phyloP scores from a whole-genome alignment of 2,888 invertebrate species.

The Drosophila pegasa region DNA sequence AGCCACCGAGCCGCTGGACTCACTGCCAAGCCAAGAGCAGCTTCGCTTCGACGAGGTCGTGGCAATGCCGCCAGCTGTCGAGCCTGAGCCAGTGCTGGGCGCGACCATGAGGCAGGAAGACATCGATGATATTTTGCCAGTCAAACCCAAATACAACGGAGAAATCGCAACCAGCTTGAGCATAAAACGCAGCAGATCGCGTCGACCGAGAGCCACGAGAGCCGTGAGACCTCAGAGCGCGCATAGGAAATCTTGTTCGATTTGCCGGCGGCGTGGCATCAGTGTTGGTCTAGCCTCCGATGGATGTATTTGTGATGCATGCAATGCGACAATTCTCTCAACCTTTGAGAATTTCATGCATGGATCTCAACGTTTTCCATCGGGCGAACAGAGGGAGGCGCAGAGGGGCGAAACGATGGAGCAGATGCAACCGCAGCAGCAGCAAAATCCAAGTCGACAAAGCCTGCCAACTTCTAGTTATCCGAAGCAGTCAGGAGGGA shows the following conservation, averaged over 20 bases:
- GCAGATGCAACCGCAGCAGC: not conserved
- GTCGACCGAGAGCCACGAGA: not conserved
- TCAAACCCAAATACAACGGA: not conserved
- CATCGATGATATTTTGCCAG: not conserved
- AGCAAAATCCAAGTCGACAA: too few relatives aligned
- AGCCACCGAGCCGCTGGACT: not conserved
- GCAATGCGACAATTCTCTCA: slow-evolving; percentile 28
- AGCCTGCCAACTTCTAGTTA: too few relatives aligned
- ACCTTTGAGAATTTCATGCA: slow-evolving; percentile 24
- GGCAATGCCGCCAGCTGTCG: not conserved
- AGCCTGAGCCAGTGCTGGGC: slow-evolving; percentile 12
- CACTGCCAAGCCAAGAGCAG: not conserved
- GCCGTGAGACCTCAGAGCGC: slow-evolving; percentile 17
- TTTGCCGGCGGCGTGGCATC: slow-evolving; percentile 30
- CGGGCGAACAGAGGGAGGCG: not conserved
- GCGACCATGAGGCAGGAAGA: not conserved
- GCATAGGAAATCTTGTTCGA: slow-evolving; percentile 25
- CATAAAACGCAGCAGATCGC: not conserved
- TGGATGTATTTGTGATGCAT: slow-evolving; percentile 36
- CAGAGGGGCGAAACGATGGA: too few relatives aligned
- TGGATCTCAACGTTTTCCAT: not conserved
- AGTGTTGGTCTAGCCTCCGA: not conserved
- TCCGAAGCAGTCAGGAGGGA: too few relatives aligned
- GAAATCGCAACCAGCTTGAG: not conserved
- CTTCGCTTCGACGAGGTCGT: fast-evolving